A percentile compares a stretch with the other conserved stretches of the same genome.
phyloP scores from a whole-genome alignment of 2,888 invertebrate genomes.

The Strigamia maritima region DNA sequence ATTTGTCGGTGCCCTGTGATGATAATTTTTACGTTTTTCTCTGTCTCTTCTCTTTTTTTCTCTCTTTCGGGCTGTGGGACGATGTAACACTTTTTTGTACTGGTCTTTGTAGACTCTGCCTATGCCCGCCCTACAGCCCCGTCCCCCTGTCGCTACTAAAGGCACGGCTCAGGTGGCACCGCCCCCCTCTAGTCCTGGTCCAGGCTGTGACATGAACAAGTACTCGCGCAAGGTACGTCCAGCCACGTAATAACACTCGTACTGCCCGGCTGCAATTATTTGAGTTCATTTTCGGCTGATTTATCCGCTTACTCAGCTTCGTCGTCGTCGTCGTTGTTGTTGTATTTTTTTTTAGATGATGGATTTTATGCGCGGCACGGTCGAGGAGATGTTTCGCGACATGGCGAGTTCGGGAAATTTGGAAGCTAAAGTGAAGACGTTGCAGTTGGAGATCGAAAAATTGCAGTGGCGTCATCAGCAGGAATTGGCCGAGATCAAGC shows the following conservation, averaged over 20 bases:
- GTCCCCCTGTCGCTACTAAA: conserved; percentile 26
- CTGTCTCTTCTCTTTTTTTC: background rate
- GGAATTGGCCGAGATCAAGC: conserved; percentile 70
- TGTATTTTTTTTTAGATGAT: conserved; percentile 47
- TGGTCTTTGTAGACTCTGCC: background rate
- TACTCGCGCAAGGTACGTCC: conserved; percentile 61
- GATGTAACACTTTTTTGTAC: background rate
- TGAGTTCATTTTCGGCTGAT: background rate
- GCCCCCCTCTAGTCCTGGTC: conserved; percentile 34
- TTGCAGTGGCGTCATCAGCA: conserved; percentile 68
- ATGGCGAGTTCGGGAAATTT: conserved; percentile 58
- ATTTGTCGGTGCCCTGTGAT: background rate
- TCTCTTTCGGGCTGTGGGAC: background rate
- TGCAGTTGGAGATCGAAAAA: conserved; percentile 69
- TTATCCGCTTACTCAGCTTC: too few relatives aligned
- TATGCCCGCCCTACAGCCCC: conserved; percentile 34
- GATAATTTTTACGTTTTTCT: too few relatives aligned
- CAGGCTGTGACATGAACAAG: conserved; percentile 51
- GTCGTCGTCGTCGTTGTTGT: background rate
- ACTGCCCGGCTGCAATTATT: background rate
- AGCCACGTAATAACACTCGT: background rate
- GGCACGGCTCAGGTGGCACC: background rate
- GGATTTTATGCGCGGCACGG: conserved; percentile 66
- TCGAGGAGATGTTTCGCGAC: conserved; percentile 62
- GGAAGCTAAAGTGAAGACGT: conserved; percentile 61